Evolutionary conservation across 2,888 invertebrate species (phyloP).

Genomic region (Scelioninae gen. 2): DNA sequence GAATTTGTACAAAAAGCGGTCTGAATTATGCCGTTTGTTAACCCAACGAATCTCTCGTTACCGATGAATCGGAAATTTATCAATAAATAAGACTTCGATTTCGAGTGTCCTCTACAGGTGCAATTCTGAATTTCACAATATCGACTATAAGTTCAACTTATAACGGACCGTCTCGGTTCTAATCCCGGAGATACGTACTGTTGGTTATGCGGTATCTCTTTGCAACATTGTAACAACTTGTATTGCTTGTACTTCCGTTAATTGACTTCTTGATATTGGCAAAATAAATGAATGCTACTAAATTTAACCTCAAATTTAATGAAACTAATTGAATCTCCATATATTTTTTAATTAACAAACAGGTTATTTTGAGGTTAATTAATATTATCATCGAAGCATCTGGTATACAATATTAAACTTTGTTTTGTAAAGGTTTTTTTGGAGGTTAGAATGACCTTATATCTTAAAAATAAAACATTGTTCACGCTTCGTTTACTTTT

Average conservation of each 20-base stretch:
- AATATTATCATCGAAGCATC: too few relatives aligned
- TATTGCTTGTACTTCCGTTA: constrained; percentile 10
- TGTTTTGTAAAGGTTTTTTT: too few relatives aligned
- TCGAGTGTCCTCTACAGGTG: constrained; percentile 4
- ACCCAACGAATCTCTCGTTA: background rate
- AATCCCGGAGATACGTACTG: constrained; percentile 16
- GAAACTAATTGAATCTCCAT: too few relatives aligned
- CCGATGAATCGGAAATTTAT: constrained; percentile 9
- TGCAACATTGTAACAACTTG: constrained; percentile 19
- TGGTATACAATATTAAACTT: too few relatives aligned
- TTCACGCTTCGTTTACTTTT: too few relatives aligned
- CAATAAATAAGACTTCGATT: constrained; percentile 12
- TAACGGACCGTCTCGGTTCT: constrained; percentile 7
- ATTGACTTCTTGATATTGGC: background rate
- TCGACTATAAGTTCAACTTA: constrained; percentile 14
- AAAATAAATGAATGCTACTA: background rate
- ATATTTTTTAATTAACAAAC: too few relatives aligned
- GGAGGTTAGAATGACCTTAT: too few relatives aligned
- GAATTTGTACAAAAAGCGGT: background rate
- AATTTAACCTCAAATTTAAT: too few relatives aligned
- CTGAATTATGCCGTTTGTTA: constrained; percentile 6
- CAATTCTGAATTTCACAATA: constrained; percentile 14
- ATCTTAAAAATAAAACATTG: too few relatives aligned
- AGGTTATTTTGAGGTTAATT: too few relatives aligned
- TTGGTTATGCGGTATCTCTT: constrained; percentile 28